Percentiles rank a stretch among this genome's conserved stretches.
phyloP scores from a whole-genome alignment of 1,140 invertebrate species.

The Antheraea pernyi region DNA sequence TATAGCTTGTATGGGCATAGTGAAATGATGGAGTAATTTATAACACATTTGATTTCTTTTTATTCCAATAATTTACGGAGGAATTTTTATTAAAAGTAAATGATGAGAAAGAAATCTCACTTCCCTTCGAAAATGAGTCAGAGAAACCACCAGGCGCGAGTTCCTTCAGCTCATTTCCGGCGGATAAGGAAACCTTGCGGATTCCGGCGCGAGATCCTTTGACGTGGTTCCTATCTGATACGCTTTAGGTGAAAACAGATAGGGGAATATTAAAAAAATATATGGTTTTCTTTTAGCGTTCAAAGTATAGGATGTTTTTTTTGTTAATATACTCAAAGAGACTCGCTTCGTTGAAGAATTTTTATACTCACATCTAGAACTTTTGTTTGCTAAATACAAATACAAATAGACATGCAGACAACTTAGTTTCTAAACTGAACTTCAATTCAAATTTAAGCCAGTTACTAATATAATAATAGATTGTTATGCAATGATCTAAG shows the following conservation, averaged over 20 bases:
- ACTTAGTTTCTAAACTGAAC: no score
- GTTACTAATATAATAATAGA: no score
- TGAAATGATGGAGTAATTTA: no score
- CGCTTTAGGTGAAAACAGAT: neutral
- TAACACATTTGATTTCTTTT: no score
- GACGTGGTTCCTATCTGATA: neutral
- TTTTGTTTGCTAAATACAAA: no score
- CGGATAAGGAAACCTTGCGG: constrained; percentile 26
- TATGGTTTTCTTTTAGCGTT: neutral
- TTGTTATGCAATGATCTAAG: no score
- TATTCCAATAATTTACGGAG: no score
- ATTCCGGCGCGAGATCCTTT: constrained; percentile 25
- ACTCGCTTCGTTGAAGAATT: no score
- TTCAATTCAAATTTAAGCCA: no score
- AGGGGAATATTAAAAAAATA: neutral
- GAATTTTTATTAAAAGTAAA: neutral
- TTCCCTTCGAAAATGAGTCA: neutral
- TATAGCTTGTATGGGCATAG: no score
- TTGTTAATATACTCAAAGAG: neutral
- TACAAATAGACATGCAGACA: no score
- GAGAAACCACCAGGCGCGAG: constrained; percentile 19
- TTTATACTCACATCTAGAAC: no score
- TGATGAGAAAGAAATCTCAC: neutral
- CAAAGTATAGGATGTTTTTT: neutral
- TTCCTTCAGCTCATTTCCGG: constrained; percentile 32